A percentile compares a stretch with the other conserved stretches of the same genome.
phyloP scores from a whole-genome alignment of 2,113 vertebrate genomes.

The Pogonocichla stellata region DNA sequence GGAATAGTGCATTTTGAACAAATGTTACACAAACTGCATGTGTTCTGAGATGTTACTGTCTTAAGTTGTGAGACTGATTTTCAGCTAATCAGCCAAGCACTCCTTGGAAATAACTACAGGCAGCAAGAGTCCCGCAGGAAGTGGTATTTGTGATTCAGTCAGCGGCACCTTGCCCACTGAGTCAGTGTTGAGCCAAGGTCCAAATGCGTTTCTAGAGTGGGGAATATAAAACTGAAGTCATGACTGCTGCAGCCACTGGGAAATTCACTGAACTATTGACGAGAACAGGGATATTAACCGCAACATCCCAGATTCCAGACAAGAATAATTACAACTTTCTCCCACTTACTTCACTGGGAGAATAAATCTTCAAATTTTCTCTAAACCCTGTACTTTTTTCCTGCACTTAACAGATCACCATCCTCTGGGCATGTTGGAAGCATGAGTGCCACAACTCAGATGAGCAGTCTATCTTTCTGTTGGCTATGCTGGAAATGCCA shows the following conservation, averaged over 20 bases:
- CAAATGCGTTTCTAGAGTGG: neutral
- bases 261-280: slow-evolving; percentile 27
- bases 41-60: neutral
- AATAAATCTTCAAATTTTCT: neutral
- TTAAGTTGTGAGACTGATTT: neutral
- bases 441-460: neutral
- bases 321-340: neutral
- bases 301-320: slow-evolving; percentile 26
- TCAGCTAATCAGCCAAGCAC: neutral
- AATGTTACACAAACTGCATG: neutral
- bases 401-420: neutral
- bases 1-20: neutral
- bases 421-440: neutral
- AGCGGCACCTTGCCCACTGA: slow-evolving; percentile 56
- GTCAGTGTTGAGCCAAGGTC: slow-evolving; percentile 43
- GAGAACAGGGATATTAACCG: neutral
- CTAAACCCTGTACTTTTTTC: neutral
- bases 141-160: slow-evolving; percentile 48
- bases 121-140: slow-evolving; percentile 29
- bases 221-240: slow-evolving; percentile 13
- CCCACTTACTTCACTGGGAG: neutral
- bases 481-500: neutral
- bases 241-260: neutral
- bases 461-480: neutral
- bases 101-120: neutral